Evolutionary conservation across 2,888 invertebrate genomes (phyloP), one percentile per base, ranked within the genome.

Genomic region (Agrochola lota): DNA sequence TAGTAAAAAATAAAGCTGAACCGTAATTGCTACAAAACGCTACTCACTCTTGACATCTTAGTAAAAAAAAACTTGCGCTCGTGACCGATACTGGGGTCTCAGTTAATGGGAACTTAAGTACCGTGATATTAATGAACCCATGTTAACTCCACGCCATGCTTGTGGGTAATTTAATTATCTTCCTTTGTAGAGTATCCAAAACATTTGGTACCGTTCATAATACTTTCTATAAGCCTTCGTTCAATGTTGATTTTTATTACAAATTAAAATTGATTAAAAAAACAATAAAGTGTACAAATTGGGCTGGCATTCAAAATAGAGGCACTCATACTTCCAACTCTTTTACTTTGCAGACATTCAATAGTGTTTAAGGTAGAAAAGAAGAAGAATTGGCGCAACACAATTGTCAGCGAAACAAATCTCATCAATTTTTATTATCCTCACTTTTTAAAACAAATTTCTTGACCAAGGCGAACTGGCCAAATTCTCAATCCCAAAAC

Each of bases 101-200:
- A 81, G 86, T 89, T 94, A 93, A 93, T 95, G 92, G 92, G 85
- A 87, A 89, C 87, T 92, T 94, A 95, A 95, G 91, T 93, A 93
- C 92, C 93, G 87, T 92, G 92, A 91, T 94, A 95, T 95, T 95
- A 93, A 94, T 94, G 92, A 90, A 86, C 80, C 67, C 75, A 59
- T 69, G 82, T 63, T 71, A 77, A 60, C 77, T 74, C 57, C 49
- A 52, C 68, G 40, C 60, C 59, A 30, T 59, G 72, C 73, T 73
- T 71, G 63, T 57, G 71, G 15, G 70, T 84, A 74, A 84, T 85
- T 84, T 83, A 85, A 84, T 85, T 85, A 84, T 78, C 73, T 81
- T 68, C 35, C 35, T 73, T 83, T 83, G 85, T 81, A 7, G 30
- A 57, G 20, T 60, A 57, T 73, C 49, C n/a, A 64, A 77, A 60